Conservation (phyloP, 2,888 invertebrate species). For the Cephus runcator region DNA sequence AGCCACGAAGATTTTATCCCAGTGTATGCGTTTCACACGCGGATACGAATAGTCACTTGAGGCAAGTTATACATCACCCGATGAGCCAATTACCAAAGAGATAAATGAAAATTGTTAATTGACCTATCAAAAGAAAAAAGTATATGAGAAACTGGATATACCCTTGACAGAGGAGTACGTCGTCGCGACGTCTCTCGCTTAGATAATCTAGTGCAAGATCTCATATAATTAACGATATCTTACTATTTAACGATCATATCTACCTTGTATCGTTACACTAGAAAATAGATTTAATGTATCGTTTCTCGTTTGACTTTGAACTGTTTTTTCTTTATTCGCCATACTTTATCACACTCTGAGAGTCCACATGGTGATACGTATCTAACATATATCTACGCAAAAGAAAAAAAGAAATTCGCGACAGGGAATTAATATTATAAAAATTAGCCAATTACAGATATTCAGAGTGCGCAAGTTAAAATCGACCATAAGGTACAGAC, state of each 20-base stretch:
- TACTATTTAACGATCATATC: slow-evolving; percentile 18
- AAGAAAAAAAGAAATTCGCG: neutral
- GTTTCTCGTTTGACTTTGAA: neutral
- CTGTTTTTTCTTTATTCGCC: neutral
- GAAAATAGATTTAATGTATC: slow-evolving; percentile 12
- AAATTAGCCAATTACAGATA: neutral
- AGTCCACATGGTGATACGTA: neutral
- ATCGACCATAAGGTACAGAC: neutral
- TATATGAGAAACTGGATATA: neutral
- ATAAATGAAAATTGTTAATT: neutral
- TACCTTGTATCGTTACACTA: slow-evolving; percentile 15
- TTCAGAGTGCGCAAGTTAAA: neutral
- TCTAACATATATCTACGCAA: neutral
- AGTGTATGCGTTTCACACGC: neutral
- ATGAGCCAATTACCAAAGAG: neutral
- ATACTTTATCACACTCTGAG: neutral
- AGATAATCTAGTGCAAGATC: neutral
- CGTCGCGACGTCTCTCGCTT: neutral
- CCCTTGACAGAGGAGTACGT: neutral
- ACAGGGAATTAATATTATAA: neutral
- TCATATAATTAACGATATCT: slow-evolving; percentile 1
- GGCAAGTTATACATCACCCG: neutral
- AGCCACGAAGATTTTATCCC: neutral
- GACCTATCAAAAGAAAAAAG: neutral
- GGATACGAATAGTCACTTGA: neutral